Base-by-base conservation (phyloP, 2,113 vertebrate species). In the Equus quagga region DNA sequence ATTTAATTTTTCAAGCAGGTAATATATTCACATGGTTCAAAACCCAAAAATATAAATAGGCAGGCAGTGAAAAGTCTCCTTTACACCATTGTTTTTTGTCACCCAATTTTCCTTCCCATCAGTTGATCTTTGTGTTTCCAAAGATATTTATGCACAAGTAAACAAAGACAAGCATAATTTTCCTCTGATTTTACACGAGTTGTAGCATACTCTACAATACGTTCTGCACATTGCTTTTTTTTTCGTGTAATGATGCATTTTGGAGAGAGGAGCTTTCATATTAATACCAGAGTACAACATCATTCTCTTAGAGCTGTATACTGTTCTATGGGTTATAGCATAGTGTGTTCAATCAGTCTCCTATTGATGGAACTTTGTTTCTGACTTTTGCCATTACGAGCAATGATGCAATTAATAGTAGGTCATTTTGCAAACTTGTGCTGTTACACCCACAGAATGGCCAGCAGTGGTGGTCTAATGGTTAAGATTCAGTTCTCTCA, bases 1-100 rank as follows among this genome's bases (percentile, higher is more conserved):
- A 75, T 69, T 49, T 83, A 72, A 24, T 36, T 95, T 96, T 97
- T 83, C 19, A 82, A 95, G 78, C 14, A 83, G 26, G 13, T 78
- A 31, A 24, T 64, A 6, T 6, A 80, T 62, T 80, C 81, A 49
- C 24, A 36, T 3, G n/a, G 44, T 56, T 79, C 46, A 83, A 87
- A 73, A 56, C 12, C 28, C 17, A 33, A 73, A 75, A 75, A 49
- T 49, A 41, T 2, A 76, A 62, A 21, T 15, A 80, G 33, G 18
- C n/a, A 80, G 21, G 19, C 23, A 14, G 13, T 31, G 26, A 86
- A 75, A 83, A 60, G 26, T 86, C 33, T 93, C 60, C 62, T 93
- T 73, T 67, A 19, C 0, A 28, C 51, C 54, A 10, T 36, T 24
- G 46, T 86, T 88, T 41, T 75, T 49, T 62, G 10, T 60, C 41